Evolutionary conservation across 1,140 invertebrate genomes (phyloP).

Genomic region (Apis florea): DNA sequence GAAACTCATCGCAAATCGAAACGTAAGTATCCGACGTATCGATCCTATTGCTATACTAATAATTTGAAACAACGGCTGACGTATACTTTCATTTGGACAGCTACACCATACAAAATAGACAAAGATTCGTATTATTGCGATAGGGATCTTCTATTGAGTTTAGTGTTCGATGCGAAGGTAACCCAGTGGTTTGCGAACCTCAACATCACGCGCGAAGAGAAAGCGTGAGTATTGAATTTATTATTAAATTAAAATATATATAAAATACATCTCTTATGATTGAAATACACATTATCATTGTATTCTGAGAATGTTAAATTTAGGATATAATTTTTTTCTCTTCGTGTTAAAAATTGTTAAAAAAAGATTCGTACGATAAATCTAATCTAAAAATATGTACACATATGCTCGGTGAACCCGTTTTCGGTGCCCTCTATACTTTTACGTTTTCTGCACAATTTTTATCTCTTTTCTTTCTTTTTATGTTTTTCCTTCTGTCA

Average conservation of each 20-base stretch:
- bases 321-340: neutral
- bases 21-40: neutral
- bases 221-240: constrained; percentile 81
- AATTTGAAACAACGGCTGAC: neutral
- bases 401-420: neutral
- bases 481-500: constrained; percentile 64
- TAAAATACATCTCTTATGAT: neutral
- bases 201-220: constrained; percentile 85
- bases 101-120: constrained; percentile 81
- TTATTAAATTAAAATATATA: neutral
- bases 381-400: neutral
- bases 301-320: neutral
- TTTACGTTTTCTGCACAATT: constrained; percentile 55
- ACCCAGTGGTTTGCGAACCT: constrained; percentile 91
- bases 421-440: constrained; percentile 17
- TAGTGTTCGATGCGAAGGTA: constrained; percentile 93
- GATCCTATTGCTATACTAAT: neutral
- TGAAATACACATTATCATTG: neutral
- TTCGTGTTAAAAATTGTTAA: neutral
- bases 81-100: constrained; percentile 61
- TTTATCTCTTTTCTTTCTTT: constrained; percentile 64
- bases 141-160: constrained; percentile 89
- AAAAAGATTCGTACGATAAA: neutral
- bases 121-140: constrained; percentile 87
- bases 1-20: constrained; percentile 47